phyloP scores from a whole-genome alignment of 35 echinoderm and acorn worm species.

The Diadema setosum region DNA sequence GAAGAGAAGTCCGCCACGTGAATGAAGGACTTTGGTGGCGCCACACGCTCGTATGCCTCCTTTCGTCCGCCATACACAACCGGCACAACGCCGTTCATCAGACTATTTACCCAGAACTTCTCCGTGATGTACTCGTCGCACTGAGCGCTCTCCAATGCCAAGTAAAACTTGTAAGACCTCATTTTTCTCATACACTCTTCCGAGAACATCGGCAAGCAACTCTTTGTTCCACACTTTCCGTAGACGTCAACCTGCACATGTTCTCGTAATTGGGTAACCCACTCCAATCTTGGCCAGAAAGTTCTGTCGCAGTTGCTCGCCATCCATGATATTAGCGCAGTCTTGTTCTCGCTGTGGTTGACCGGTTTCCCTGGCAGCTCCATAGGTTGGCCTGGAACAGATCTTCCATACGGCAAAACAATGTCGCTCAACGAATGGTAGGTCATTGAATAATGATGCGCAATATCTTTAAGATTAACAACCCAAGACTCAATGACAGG shows the following conservation, averaged over 20 bases:
- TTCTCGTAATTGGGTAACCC: neutral
- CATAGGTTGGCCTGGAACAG: slow-evolving; percentile 9
- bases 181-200: slow-evolving; percentile 1
- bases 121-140: slow-evolving; percentile 64
- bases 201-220: slow-evolving; percentile 47
- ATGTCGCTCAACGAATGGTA: slow-evolving; percentile 63
- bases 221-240: slow-evolving; percentile 46
- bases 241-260: slow-evolving; percentile 19
- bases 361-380: neutral
- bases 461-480: slow-evolving; percentile 28
- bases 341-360: slow-evolving; percentile 38
- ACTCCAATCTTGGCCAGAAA: neutral
- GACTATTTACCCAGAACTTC: slow-evolving; percentile 45
- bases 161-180: slow-evolving; percentile 59
- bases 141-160: slow-evolving; percentile 55
- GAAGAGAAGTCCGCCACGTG: slow-evolving; percentile 32
- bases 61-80: slow-evolving; percentile 40
- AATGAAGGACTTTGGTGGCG: slow-evolving; percentile 64
- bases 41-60: slow-evolving; percentile 26
- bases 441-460: slow-evolving; percentile 55
- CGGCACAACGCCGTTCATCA: slow-evolving; percentile 21
- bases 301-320: neutral
- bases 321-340: neutral
- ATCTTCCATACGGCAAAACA: slow-evolving; percentile 61
- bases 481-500: slow-evolving; percentile 77